Base-by-base conservation (phyloP, 2,888 invertebrate species). In the Stomorhina lunata region DNA sequence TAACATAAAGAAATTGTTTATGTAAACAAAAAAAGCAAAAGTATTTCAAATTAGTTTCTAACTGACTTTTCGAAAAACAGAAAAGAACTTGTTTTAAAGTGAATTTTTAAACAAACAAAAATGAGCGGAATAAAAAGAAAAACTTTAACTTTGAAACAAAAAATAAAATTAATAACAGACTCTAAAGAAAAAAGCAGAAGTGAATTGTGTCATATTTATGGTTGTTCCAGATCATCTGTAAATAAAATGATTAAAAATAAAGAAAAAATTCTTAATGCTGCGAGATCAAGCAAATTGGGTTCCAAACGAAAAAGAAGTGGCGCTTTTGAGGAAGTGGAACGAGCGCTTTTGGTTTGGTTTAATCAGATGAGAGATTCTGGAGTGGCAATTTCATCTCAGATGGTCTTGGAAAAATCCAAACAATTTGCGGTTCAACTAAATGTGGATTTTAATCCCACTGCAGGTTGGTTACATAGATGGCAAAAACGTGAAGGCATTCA, bases 401-500 rank as follows among this genome's bases (percentile, higher is more conserved):
- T 50, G 50, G 22, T 50, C 20, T 12, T 50, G 6, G 50, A 50
- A 50, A 50, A 50, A 6, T 50, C 50, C 5, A 17, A 83, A 40
- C 61, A 83, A 63, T 84, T 84, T 57, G 75, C 84, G 20, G 32
- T 83, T 22, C 45, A 73, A 37, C 37, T 84, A 34, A 61, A 78
- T 12, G 57, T 34, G 32, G 69, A 79, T 34, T 82, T 82, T 43
- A 79, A 53, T 66, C 61, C 73, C 40, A 75, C 69, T 69, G 53
- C 72, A 15, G 72, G 75, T 37, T 82, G 71, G 79, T 32, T 80
- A 9, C 71, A 75, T 27, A 25, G 80, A 12, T 80, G 78, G 80
- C 78, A 84, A 78, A 75, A 71, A n/a, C 25, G 75, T 45, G 45
- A 45, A 17, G 75, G 79, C 22, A 81, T 84, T 65, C 12, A 57